These are phyloP conservation scores for Scaptomyza pallida DNA, from an alignment of 1,140 invertebrate genomes.

Conservation along the genomic window DNA sequence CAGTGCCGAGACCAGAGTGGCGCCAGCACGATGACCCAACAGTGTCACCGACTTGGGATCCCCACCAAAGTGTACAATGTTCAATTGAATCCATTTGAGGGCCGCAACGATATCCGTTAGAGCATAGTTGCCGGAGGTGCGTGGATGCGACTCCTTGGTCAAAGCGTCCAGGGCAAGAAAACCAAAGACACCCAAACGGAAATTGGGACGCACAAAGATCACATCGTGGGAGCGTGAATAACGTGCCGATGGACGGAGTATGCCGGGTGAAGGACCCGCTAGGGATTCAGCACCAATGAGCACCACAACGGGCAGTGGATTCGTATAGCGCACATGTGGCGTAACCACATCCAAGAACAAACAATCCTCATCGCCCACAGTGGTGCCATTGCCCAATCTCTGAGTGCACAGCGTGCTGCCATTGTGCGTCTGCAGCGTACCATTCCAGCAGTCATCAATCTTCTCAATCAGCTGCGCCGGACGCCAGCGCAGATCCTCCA, in stretches of 20 bases:
- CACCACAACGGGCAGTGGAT: constrained; percentile 91
- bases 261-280: constrained; percentile 89
- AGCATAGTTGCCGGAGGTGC: constrained; percentile 93
- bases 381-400: constrained; percentile 87
- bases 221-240: constrained; percentile 90
- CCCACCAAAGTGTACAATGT: constrained; percentile 93
- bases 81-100: constrained; percentile 91
- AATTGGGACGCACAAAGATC: constrained; percentile 93
- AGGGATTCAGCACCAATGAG: constrained; percentile 91
- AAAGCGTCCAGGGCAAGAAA: constrained; percentile 90
- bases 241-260: constrained; percentile 87
- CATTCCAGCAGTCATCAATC: constrained; percentile 92
- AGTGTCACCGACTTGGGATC: constrained; percentile 90
- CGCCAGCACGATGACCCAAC: constrained; percentile 92
- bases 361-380: constrained; percentile 91
- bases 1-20: constrained; percentile 90
- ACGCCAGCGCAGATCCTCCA: constrained; percentile 89
- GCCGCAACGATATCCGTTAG: constrained; percentile 91
- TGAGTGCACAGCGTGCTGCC: constrained; percentile 88
- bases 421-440: constrained; percentile 89
- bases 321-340: constrained; percentile 89
- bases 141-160: constrained; percentile 88
- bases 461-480: constrained; percentile 87
- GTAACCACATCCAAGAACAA: constrained; percentile 91
- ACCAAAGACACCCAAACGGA: constrained; percentile 90